Percentiles rank a stretch among this genome's conserved stretches.
Evolutionary conservation across 2,888 invertebrate genomes (phyloP).

Genomic region (Cephus spinipes): DNA sequence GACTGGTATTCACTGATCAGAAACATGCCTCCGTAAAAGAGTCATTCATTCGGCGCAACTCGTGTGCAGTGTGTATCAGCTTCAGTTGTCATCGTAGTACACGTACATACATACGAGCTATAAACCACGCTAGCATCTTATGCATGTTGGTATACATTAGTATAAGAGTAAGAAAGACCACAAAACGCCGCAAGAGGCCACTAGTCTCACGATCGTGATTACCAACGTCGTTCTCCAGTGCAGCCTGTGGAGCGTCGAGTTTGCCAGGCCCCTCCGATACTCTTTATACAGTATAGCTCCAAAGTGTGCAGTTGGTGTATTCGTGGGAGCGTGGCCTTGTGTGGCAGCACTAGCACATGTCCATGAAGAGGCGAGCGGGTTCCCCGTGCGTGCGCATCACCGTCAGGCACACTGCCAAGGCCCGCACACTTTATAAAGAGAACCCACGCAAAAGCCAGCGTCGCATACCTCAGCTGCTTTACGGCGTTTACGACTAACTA

Average conservation of each 20-base stretch:
- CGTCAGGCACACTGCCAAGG: neutral
- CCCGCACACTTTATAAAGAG: conserved; percentile 36
- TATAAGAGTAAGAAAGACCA: neutral
- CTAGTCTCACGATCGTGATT: neutral
- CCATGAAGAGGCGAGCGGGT: neutral
- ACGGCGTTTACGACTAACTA: conserved; percentile 14
- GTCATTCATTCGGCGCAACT: neutral
- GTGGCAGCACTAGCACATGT: neutral
- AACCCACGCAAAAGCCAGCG: conserved; percentile 47
- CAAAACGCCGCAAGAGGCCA: neutral
- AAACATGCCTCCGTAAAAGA: neutral
- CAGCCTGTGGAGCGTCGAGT: neutral
- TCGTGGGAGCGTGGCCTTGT: neutral
- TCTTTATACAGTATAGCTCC: neutral
- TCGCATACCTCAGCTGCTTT: conserved; percentile 47
- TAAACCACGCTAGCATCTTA: neutral
- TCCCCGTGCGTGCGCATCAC: neutral
- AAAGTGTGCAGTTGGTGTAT: neutral
- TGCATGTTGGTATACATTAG: neutral
- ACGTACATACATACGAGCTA: neutral
- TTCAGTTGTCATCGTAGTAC: neutral
- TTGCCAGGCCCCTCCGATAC: neutral
- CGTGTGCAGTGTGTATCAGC: neutral
- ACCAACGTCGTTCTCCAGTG: neutral
- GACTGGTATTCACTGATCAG: neutral